Percentiles rank a stretch among this genome's conserved stretches.
phyloP scores from a whole-genome alignment of 2,888 invertebrate genomes.

The Protodeltote pygarga region DNA sequence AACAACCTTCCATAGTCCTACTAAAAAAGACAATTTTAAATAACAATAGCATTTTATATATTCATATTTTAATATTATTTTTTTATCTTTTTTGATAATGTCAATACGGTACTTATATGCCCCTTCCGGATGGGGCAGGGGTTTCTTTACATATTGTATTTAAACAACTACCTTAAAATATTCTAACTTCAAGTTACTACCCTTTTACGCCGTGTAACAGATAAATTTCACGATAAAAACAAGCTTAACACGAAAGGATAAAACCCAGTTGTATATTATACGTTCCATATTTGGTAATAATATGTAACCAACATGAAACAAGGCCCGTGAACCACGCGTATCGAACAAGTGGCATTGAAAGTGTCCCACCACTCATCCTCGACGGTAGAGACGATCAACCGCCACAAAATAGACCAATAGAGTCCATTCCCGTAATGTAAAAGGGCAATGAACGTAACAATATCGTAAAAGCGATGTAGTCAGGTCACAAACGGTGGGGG shows the following conservation, averaged over 20 bases:
- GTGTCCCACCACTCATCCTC: conserved; percentile 38
- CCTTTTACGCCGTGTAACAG: conserved; percentile 2
- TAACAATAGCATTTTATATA: too few species aligned
- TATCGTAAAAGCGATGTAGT: conserved; percentile 58
- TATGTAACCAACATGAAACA: conserved; percentile 12
- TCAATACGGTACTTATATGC: too few species aligned
- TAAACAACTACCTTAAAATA: too few species aligned
- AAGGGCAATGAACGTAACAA: conserved; percentile 62
- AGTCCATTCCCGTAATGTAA: conserved; percentile 55
- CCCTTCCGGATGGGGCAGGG: too few species aligned
- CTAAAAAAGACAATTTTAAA: too few species aligned
- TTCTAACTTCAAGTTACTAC: too few species aligned
- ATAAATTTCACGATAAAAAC: conserved; percentile 8
- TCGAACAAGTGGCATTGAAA: conserved; percentile 27
- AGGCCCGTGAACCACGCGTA: conserved; percentile 7
- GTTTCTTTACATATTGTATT: too few species aligned
- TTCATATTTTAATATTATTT: too few species aligned
- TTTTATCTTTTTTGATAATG: too few species aligned
- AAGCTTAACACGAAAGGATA: conserved; percentile 6
- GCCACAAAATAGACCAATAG: conserved; percentile 49
- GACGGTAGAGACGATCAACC: conserved; percentile 31
- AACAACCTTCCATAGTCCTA: too few species aligned
- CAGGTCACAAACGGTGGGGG: conserved; percentile 54
- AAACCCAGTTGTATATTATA: conserved; percentile 7
- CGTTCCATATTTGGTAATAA: conserved; percentile 14